These are phyloP conservation scores for Iphiclides podalirius DNA, from an alignment of 2,888 invertebrate genomes.

Conservation along the genomic window DNA sequence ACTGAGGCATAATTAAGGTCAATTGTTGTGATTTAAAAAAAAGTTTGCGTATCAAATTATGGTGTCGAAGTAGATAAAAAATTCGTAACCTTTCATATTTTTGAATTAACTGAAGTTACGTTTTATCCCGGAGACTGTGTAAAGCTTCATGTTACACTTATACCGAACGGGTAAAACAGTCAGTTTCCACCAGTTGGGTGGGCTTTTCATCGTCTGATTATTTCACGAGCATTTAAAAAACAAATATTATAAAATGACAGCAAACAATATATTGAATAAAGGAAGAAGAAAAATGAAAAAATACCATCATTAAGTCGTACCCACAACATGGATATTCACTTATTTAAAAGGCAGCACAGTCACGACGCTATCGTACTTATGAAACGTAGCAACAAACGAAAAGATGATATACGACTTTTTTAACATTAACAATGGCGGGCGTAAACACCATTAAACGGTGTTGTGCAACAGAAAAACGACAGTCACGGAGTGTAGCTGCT, in stretches of 20 bases:
- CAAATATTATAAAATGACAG: not conserved
- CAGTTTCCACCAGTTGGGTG: no score
- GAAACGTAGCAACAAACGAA: slow-evolving; percentile 3
- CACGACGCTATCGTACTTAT: slow-evolving; percentile 12
- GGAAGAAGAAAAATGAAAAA: slow-evolving; percentile 3
- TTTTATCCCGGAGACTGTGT: no score
- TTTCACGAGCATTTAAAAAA: no score
- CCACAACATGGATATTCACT: slow-evolving; percentile 6
- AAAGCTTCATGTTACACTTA: no score
- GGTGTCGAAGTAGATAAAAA: no score
- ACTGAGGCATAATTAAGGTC: no score
- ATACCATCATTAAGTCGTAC: slow-evolving; percentile 1
- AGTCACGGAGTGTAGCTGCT: slow-evolving; percentile 32
- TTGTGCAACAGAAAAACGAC: slow-evolving; percentile 38
- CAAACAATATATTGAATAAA: not conserved
- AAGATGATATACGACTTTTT: slow-evolving; percentile 20
- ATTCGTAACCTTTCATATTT: no score
- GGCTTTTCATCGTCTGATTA: no score
- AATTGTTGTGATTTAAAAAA: no score
- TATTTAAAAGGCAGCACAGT: slow-evolving; percentile 1
- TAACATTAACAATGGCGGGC: slow-evolving; percentile 41
- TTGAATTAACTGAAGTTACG: no score
- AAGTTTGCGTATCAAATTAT: no score
- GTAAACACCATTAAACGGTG: slow-evolving; percentile 42
- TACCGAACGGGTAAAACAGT: no score